Conservation (phyloP, 2,113 vertebrate genomes). For the Microcebus griseorufus region DNA sequence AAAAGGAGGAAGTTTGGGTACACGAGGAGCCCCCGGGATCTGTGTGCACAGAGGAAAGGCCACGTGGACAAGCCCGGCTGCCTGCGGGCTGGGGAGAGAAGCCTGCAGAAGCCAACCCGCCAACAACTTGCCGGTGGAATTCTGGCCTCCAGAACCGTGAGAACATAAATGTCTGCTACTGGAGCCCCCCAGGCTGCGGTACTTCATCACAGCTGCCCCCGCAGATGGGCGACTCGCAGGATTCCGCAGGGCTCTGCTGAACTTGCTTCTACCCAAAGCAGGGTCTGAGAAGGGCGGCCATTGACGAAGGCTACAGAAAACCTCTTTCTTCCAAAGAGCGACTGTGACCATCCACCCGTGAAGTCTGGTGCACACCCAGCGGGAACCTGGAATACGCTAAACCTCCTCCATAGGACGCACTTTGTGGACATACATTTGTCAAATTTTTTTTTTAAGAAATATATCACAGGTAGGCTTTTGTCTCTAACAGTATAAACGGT, state of each 20-base stretch:
- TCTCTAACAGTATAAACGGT: not conserved
- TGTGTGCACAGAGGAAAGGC: fast-evolving
- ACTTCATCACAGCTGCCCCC: fast-evolving
- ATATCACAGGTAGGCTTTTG: not conserved
- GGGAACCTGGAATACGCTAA: not conserved
- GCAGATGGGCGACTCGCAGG: fast-evolving
- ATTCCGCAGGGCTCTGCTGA: not conserved
- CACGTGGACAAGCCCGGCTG: fast-evolving
- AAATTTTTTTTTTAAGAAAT: not conserved
- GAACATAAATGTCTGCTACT: fast-evolving
- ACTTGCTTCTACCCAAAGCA: not conserved
- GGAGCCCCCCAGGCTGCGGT: fast-evolving
- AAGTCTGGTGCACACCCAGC: fast-evolving
- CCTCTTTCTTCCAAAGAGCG: not conserved
- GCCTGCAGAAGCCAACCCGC: too few species aligned
- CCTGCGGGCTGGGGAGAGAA: fast-evolving
- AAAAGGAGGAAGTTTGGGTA: not conserved
- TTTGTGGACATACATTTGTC: not conserved
- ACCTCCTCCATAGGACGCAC: not conserved
- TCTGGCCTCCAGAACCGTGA: not conserved
- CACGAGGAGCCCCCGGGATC: fast-evolving
- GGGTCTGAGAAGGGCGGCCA: not conserved
- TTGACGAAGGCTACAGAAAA: not conserved
- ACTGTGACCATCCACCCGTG: fast-evolving
- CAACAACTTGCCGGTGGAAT: not conserved